Percentiles rank a stretch among this genome's conserved stretches.
Evolutionary conservation across 2,888 invertebrate species (phyloP).

Genomic region (Neocrepidodera transversa): DNA sequence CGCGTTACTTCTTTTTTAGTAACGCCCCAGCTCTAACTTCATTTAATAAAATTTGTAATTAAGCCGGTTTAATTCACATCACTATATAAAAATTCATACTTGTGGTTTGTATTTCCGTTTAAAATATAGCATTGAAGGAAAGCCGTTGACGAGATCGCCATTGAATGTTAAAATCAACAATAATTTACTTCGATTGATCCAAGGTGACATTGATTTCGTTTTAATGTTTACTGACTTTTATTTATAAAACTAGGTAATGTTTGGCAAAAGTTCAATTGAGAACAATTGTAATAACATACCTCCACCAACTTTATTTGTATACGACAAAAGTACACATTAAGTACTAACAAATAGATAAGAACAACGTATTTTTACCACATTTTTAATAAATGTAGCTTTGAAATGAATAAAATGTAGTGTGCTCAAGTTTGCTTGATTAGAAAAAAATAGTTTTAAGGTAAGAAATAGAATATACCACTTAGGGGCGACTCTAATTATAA

Average conservation of each 20-base stretch:
- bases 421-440: not conserved
- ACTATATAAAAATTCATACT: too few relatives aligned
- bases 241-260: conserved; percentile 42
- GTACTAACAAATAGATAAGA: not conserved
- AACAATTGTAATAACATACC: conserved; percentile 37
- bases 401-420: not conserved
- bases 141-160: too few relatives aligned
- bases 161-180: not conserved
- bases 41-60: too few relatives aligned
- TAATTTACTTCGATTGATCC: conserved; percentile 31
- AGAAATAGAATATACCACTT: not conserved
- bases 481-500: too few relatives aligned
- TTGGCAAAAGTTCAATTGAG: conserved; percentile 43
- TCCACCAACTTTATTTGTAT: conserved; percentile 3
- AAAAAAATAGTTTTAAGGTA: not conserved
- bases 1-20: too few relatives aligned
- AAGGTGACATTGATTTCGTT: conserved; percentile 49
- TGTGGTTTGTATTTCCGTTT: too few relatives aligned
- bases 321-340: conserved; percentile 2
- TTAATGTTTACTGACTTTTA: conserved; percentile 37
- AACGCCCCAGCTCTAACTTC: too few relatives aligned
- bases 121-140: too few relatives aligned
- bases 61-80: too few relatives aligned
- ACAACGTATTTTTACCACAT: not conserved
- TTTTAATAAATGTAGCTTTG: too few relatives aligned